Base-by-base conservation (phyloP, 2,113 vertebrate genomes). In the Chloropsis hardwickii region DNA sequence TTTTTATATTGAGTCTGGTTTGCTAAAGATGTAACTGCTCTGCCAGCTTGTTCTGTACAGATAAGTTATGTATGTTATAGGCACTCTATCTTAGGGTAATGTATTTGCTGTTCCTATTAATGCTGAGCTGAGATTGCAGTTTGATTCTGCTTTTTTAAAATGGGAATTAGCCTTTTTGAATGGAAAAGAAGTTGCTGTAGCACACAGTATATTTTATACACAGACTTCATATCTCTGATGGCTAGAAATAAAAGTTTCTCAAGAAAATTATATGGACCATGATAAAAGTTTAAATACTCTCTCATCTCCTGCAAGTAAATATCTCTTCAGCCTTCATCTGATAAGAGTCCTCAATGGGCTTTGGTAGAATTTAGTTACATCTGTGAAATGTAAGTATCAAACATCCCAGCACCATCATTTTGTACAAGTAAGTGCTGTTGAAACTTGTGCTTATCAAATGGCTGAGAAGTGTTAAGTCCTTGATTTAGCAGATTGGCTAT, bases 1-100 rank as follows among this genome's bases (percentile, higher is more conserved):
- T 92, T 95, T 94, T 96, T 85, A 86, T 96, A 88, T 96, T 93
- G 82, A 90, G 92, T 86, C 60, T 88, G 76, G 62, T 78, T 96
- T 82, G 67, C 93, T 96, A 35, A 92, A 93, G 93, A 95, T 1
- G 0, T 90, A 94, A 92, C 85, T 92, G 71, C 64, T 83, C 85
- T 96, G 87, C 85, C 54, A 83, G 92, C 85, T 95, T 95, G 79
- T 82, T 95, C 91, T 76, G 81, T 65, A 53, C 83, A 91, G 93
- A 95, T 96, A 95, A 92, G 84, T 94, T 90, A 89, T 60, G 87
- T 94, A 47, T 67, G 91, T 72, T 94, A 65, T 10, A 94, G 81
- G 58, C 83, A 53, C 31, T 88, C 65, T 80, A 13, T 88, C 64
- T 90, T 56, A 67, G 44, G 79, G 31, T 71, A 62, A 76, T 86